Evolutionary conservation across 2,888 invertebrate genomes (phyloP).

Genomic region (Bellardia pandia): DNA sequence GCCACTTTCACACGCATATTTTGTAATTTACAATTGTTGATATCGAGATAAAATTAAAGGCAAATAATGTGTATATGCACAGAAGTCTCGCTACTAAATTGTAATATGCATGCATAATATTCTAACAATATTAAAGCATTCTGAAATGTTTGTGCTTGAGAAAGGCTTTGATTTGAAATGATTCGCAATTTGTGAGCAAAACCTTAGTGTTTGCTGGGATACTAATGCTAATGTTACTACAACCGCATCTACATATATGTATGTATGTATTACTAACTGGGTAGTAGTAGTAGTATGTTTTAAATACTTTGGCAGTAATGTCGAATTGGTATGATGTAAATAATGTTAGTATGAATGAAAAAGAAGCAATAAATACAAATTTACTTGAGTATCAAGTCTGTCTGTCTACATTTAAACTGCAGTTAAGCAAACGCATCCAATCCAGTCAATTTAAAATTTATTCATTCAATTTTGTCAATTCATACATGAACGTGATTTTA

Average conservation of each 20-base stretch:
- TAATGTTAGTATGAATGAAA: not conserved
- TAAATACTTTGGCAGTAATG: not conserved
- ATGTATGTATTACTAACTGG: not conserved
- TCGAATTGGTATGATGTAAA: not conserved
- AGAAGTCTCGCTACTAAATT: too few relatives aligned
- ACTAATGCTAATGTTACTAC: not conserved
- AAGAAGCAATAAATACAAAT: slow-evolving; percentile 38
- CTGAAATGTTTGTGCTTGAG: too few relatives aligned
- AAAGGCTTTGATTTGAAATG: too few relatives aligned
- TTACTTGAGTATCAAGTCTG: slow-evolving; percentile 53
- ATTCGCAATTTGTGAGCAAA: too few relatives aligned
- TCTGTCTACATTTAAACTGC: slow-evolving; percentile 25
- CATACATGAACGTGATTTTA: slow-evolving; percentile 60
- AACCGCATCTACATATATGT: not conserved
- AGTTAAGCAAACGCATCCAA: slow-evolving; percentile 60
- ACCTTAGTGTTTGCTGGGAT: too few relatives aligned
- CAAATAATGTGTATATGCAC: too few relatives aligned
- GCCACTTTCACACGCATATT: too few relatives aligned
- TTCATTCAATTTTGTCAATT: slow-evolving; percentile 45
- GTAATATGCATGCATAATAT: not conserved
- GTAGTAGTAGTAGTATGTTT: not conserved
- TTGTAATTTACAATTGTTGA: too few relatives aligned
- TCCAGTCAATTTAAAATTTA: slow-evolving; percentile 45
- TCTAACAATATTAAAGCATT: not conserved
- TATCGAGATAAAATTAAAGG: too few relatives aligned